Conservation (phyloP, 1,140 invertebrate genomes). For the Neuroterus valhalla region DNA sequence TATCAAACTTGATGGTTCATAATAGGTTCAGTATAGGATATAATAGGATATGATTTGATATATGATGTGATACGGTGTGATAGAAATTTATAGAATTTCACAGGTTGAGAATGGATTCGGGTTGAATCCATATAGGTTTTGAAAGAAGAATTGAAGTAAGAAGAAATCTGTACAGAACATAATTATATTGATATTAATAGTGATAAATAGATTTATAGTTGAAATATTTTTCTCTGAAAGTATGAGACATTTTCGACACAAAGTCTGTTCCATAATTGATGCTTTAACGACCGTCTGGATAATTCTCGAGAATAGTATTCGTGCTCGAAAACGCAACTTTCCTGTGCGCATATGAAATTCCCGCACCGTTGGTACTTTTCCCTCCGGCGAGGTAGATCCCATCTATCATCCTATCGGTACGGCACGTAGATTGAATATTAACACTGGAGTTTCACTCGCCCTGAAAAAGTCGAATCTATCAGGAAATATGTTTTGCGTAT, state of each 20-base stretch:
- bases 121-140: no score
- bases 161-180: no score
- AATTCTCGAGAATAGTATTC: background rate
- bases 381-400: conserved; percentile 11
- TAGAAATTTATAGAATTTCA: no score
- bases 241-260: background rate
- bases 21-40: no score
- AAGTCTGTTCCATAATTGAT: background rate
- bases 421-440: conserved; percentile 30
- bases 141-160: no score
- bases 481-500: conserved; percentile 18
- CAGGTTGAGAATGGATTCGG: no score
- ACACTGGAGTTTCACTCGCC: conserved; percentile 12
- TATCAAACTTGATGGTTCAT: no score
- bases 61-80: no score
- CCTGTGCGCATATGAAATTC: background rate
- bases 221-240: background rate
- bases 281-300: background rate
- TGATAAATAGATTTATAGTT: no score
- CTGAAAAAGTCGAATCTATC: conserved; percentile 18
- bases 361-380: background rate
- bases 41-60: no score
- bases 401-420: conserved; percentile 27
- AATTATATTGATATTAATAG: no score
- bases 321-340: background rate